These are phyloP conservation scores for Cynopterus sphinx DNA, from an alignment of 2,797 vertebrate species.

Conservation along the genomic window DNA sequence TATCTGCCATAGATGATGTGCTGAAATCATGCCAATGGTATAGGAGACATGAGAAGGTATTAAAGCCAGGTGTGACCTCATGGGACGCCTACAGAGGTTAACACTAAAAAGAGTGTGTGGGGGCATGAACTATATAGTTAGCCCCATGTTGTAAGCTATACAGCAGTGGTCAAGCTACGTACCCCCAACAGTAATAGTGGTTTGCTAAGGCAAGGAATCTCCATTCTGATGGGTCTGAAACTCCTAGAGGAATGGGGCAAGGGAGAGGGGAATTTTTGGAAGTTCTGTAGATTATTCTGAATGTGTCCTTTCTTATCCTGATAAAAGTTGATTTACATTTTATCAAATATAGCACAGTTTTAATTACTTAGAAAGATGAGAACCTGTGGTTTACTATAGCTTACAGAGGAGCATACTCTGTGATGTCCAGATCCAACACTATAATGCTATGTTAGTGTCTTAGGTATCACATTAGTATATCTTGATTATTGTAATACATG, in stretches of 20 bases:
- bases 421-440: not conserved
- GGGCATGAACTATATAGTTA: not conserved
- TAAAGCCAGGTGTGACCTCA: not conserved
- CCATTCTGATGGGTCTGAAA: not conserved
- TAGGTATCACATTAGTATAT: not conserved
- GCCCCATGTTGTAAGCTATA: fast-evolving
- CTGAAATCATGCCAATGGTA: not conserved
- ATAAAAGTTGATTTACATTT: not conserved
- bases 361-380: not conserved
- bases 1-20: not conserved
- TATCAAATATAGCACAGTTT: not conserved
- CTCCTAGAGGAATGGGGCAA: not conserved
- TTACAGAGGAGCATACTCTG: not conserved
- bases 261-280: not conserved
- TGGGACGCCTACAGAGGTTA: not conserved
- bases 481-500: not conserved
- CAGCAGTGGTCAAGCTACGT: fast-evolving
- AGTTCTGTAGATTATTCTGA: not conserved
- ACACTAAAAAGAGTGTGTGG: not conserved
- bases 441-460: no score
- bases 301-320: not conserved
- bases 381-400: not conserved
- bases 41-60: not conserved
- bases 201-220: not conserved
- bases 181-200: no score